Evolutionary conservation across 2,113 vertebrate genomes (phyloP), one percentile per base, ranked within the genome.

Genomic region (Brachypteracias leptosomus): DNA sequence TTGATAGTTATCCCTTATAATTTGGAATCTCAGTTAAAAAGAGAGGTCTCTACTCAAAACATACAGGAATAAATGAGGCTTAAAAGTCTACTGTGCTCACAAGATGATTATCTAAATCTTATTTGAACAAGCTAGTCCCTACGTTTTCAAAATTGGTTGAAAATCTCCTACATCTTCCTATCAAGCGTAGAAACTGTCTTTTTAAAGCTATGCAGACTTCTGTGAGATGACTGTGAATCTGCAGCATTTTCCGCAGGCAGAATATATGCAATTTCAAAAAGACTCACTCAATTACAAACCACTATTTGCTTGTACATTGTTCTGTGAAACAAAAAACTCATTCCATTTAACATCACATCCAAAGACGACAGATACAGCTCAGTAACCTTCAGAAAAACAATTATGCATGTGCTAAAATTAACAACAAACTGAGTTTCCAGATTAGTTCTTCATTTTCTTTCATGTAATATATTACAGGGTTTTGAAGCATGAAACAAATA

Each of bases 341-440:
- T 44, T 71, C 29, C 13, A 33, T 49, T 82, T 89, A 66, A 46
- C 0, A 2, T 19, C n/a, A 22, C 0, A 0, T 35, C 57, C 16
- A 74, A 44, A 70, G 31, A 66, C 0, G 12, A 61, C 1, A 4
- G 17, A 31, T 68, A 42, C 3, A 87, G 57, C 25, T 62, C 0
- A 0, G 44, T 35, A 62, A 58, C 8, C 42, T 86, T 38, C 35
- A 67, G 28, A 70, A 13, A 44, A 76, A 12, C 3, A 3, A 65
- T 36, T 42, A 5, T 3, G 5, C 17, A 19, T 58, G 33, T 44
- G 24, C 62, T 71, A 61, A 62, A 81, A 36, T 36, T 70, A 83
- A 57, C 25, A 66, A 66, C 8, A 86, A 79, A 79, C 4, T 13
- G 29, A 74, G 52, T 65, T 77, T 91, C 51, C n/a, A 52, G 5